These are phyloP conservation scores for Ylistrum balloti DNA, from an alignment of 1,140 invertebrate species.

Conservation along the genomic window DNA sequence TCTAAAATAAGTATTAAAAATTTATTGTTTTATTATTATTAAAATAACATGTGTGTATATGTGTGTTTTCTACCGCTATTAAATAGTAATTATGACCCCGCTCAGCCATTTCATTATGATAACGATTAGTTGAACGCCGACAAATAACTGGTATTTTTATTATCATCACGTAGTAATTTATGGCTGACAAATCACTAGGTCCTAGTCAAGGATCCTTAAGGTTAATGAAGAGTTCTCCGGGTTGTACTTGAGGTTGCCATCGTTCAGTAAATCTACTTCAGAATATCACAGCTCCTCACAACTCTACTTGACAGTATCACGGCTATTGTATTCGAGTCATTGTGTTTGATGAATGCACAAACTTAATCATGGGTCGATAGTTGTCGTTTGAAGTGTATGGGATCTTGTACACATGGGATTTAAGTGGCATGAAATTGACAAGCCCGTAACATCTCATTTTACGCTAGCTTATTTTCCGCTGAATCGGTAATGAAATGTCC, in stretches of 20 bases:
- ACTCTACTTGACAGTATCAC: slow-evolving; percentile 9
- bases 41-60: background rate
- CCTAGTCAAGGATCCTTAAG: slow-evolving; percentile 18
- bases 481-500: slow-evolving; percentile 52
- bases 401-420: slow-evolving; percentile 53
- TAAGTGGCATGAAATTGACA: slow-evolving; percentile 55
- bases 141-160: slow-evolving; percentile 14
- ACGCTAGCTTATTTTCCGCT: slow-evolving; percentile 54
- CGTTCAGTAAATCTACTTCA: background rate
- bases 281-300: background rate
- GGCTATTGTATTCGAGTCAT: slow-evolving; percentile 14
- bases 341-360: slow-evolving; percentile 52
- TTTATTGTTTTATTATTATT: background rate
- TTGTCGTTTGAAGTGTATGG: slow-evolving; percentile 47
- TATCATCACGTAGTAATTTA: background rate
- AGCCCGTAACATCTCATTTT: slow-evolving; percentile 55
- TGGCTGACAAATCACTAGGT: background rate
- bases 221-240: slow-evolving; percentile 14
- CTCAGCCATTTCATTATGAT: background rate
- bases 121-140: slow-evolving; percentile 5
- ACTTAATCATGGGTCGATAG: slow-evolving; percentile 56
- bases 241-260: slow-evolving; percentile 8
- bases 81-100: background rate
- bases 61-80: background rate
- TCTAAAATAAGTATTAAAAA: background rate